These are phyloP conservation scores for Atopsyche davidsoni DNA, from an alignment of 1,140 invertebrate species.

Conservation along the genomic window DNA sequence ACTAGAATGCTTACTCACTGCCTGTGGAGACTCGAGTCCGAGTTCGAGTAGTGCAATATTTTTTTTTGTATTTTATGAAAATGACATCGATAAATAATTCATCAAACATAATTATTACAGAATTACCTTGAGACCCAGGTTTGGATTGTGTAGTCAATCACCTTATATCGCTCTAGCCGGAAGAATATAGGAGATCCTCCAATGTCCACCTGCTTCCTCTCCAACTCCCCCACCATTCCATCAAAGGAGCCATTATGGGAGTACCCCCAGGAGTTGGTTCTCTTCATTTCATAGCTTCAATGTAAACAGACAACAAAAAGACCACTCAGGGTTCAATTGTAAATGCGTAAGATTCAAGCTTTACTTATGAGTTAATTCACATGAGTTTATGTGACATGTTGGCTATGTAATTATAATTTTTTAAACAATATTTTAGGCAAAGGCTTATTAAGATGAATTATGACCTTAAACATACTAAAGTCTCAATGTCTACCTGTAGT, in stretches of 20 bases:
- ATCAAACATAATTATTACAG: no score
- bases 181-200: constrained; percentile 55
- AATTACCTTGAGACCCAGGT: constrained; percentile 57
- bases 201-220: constrained; percentile 53
- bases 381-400: no score
- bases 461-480: no score
- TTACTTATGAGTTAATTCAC: neutral
- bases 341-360: neutral
- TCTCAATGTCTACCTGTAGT: constrained; percentile 61
- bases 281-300: constrained; percentile 46
- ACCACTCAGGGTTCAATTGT: neutral
- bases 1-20: no score
- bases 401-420: no score
- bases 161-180: constrained; percentile 49
- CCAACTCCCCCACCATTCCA: constrained; percentile 59
- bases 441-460: no score
- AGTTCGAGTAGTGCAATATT: no score
- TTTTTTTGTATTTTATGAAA: no score
- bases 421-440: no score
- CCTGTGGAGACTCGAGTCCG: no score
- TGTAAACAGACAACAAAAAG: no score
- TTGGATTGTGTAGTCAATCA: constrained; percentile 54
- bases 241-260: constrained; percentile 57
- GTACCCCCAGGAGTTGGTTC: constrained; percentile 59
- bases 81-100: no score